A percentile compares a stretch with the other conserved stretches of the same genome.
These are phyloP conservation scores for Anoura caudifer DNA, from an alignment of 2,113 vertebrate genomes.

Conservation along the genomic window DNA sequence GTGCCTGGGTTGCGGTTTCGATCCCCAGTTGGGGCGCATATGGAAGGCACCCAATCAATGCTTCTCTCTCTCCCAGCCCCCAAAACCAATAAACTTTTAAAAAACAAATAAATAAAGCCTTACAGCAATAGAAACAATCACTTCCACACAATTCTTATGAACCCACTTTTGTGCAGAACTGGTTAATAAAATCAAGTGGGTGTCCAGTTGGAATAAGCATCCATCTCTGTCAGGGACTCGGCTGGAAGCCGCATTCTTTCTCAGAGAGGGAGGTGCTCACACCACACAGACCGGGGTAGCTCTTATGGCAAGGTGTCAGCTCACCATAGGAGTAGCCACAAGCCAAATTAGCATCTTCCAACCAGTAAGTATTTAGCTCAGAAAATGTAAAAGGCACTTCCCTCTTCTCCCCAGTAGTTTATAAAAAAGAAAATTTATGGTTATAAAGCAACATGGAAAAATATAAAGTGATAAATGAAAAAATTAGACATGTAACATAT, in stretches of 20 bases:
- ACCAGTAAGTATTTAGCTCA: not conserved
- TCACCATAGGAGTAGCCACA: rapidly evolving
- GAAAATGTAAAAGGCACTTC: not conserved
- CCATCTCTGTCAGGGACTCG: not conserved
- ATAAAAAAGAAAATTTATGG: not conserved
- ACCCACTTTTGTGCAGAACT: not conserved
- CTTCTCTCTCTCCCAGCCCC: no score
- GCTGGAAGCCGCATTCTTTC: not conserved
- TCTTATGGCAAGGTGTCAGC: not conserved
- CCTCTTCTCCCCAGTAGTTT: not conserved
- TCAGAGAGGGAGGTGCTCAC: not conserved
- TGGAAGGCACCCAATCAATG: no score
- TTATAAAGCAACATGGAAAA: not conserved
- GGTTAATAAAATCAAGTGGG: not conserved
- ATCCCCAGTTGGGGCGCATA: no score
- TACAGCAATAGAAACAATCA: not conserved
- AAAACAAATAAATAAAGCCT: not conserved
- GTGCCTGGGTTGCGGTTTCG: no score
- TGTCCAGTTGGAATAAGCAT: not conserved
- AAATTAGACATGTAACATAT: not conserved
- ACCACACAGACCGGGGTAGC: not conserved
- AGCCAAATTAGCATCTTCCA: not conserved
- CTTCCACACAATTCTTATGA: not conserved
- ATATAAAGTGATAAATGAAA: not conserved
- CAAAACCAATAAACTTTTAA: no score